Conservation (phyloP, 2,888 invertebrate species). For the Limnephilus lunatus region DNA sequence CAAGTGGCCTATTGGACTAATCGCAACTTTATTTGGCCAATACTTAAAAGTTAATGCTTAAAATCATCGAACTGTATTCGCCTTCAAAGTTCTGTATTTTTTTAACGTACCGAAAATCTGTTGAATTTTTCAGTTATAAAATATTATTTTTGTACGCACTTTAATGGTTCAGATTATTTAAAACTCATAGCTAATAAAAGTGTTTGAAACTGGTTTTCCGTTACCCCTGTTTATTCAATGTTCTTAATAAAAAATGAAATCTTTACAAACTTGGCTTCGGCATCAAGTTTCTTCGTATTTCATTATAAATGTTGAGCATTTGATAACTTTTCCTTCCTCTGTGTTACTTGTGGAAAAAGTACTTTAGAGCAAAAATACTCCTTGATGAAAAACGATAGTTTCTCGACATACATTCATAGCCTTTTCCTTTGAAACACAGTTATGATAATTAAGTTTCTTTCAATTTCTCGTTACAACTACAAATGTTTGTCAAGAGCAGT, state of each 20-base stretch:
- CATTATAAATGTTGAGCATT: background rate
- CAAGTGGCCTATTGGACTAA: too few species aligned
- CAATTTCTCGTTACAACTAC: background rate
- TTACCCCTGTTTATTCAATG: background rate
- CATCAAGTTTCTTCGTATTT: background rate
- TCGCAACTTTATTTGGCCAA: too few species aligned
- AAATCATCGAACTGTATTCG: too few species aligned
- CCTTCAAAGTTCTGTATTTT: too few species aligned
- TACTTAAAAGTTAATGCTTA: too few species aligned
- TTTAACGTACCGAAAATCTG: background rate
- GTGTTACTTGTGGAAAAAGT: background rate
- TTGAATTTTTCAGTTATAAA: background rate
- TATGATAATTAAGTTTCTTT: background rate
- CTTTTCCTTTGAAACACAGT: background rate
- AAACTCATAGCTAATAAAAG: background rate
- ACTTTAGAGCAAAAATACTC: background rate
- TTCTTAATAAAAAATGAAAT: background rate
- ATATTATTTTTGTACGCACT: background rate
- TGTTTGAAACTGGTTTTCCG: background rate
- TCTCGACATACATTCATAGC: background rate
- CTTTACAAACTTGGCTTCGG: background rate
- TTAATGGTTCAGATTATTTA: background rate
- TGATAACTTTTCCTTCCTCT: background rate
- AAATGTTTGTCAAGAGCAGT: background rate
- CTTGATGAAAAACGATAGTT: background rate